Evolutionary conservation across 1,140 invertebrate species (phyloP).

Genomic region (Camponotus pennsylvanicus): DNA sequence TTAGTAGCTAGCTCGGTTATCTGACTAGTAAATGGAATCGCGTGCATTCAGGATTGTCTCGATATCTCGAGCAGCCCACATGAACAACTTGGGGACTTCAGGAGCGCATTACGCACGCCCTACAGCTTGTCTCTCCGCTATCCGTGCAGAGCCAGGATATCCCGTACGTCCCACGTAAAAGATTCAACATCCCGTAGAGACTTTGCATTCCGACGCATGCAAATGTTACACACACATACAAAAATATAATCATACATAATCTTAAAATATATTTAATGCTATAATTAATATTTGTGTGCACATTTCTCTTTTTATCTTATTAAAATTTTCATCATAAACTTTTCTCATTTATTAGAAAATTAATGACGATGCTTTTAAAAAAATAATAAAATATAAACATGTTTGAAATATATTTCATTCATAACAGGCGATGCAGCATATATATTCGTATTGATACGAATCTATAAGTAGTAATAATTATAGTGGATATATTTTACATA

Average conservation of each 20-base stretch:
- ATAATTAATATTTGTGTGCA: neutral
- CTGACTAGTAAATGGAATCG: constrained; percentile 61
- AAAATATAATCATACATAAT: neutral
- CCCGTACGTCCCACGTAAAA: constrained; percentile 67
- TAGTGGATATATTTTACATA: constrained; percentile 5
- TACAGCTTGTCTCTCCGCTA: constrained; percentile 48
- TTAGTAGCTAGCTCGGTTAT: constrained; percentile 67
- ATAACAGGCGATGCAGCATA: neutral
- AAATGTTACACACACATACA: neutral
- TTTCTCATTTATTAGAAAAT: neutral
- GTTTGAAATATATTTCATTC: neutral
- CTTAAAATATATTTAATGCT: neutral
- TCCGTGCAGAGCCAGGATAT: constrained; percentile 46
- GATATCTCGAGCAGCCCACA: constrained; percentile 76
- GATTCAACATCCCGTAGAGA: constrained; percentile 42
- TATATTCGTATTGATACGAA: neutral
- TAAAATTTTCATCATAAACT: neutral
- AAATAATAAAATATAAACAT: neutral
- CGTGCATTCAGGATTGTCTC: constrained; percentile 69
- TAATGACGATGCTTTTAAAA: neutral
- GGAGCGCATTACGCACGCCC: constrained; percentile 68
- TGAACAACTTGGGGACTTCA: constrained; percentile 77
- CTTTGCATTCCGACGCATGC: constrained; percentile 35
- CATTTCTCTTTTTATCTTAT: neutral
- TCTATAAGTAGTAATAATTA: constrained; percentile 26